Base-by-base conservation (phyloP, 2,888 invertebrate species). In the Bombylius discolor region DNA sequence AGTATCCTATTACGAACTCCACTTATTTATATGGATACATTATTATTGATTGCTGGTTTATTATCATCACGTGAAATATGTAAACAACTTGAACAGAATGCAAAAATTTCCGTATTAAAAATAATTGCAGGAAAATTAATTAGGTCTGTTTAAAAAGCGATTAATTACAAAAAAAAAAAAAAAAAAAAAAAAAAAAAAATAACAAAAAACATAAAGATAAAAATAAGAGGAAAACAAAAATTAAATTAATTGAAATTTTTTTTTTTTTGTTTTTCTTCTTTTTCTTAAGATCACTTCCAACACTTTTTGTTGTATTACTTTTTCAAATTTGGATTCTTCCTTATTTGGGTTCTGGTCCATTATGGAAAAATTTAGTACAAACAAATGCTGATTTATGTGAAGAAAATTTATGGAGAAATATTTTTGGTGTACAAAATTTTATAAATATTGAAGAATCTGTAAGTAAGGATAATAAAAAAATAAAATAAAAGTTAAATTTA, bases 361-460 rank as follows among this genome's bases (percentile, higher is more conserved):
- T 82, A 67, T 85, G 85, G 85, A 80, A 81, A 4, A 77, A 77
- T 31, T 68, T 82, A 34, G 77, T 85, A 53, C 78, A 79, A 34
- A 77, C 78, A 62, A 84, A 84, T 64, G 80, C 81, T 0, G 78
- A 81, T 51, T 70, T 84, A 23, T 85, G 85, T 66, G 80, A 81
- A 61, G 73, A 78, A 53, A 78, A 81, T 62, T 80, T 83, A 75
- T 85, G 84, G 85, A 79, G 81, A 66, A 84, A 83, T 67, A 63
- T 84, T 33, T 71, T 85, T 4, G 84, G 82, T 63, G 73, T 84
- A 42, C 85, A 85, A 67, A 85, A 85, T 65, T 81, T 82, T 62
- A 82, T 81, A 61, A 81, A 82, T 2, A 79, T 84, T 61, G 83
- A 84, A 65, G 80, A 84, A 59, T 84, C 84, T 79, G 85, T 84